These are phyloP conservation scores for Neoitamus cyanurus DNA, from an alignment of 2,888 invertebrate genomes.

Conservation along the genomic window DNA sequence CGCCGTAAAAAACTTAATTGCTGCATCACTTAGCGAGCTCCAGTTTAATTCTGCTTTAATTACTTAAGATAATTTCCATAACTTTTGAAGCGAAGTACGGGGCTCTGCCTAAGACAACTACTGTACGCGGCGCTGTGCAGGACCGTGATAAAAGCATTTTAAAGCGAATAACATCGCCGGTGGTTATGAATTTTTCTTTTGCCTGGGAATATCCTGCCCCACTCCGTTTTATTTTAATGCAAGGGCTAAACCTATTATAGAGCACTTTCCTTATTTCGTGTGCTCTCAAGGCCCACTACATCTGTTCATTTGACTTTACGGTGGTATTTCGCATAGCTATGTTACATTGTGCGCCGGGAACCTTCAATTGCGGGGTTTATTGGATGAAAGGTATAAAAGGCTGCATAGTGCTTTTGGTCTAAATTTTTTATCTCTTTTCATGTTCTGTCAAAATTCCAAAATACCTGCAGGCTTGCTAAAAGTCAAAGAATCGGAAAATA, in stretches of 20 bases:
- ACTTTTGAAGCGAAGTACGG: slow-evolving; percentile 8
- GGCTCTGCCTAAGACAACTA: slow-evolving; percentile 13
- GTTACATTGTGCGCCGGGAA: no score
- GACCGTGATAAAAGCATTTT: slow-evolving; percentile 26
- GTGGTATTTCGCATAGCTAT: no score
- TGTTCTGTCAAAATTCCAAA: no score
- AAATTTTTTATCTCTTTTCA: no score
- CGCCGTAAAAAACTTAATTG: slow-evolving; percentile 38
- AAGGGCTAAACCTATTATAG: background rate
- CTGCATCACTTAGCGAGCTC: slow-evolving; percentile 43
- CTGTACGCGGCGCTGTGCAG: background rate
- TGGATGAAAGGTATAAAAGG: no score
- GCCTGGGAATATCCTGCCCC: background rate
- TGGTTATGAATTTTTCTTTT: slow-evolving; percentile 25
- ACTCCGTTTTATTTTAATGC: background rate
- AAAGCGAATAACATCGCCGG: slow-evolving; percentile 29
- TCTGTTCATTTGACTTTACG: background rate
- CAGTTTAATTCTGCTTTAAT: slow-evolving; percentile 45
- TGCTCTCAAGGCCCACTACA: background rate
- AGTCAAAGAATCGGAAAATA: no score
- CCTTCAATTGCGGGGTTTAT: no score
- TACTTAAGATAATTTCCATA: slow-evolving; percentile 46
- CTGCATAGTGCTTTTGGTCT: no score
- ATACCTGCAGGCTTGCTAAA: no score
- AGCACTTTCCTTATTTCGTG: background rate